Conservation (phyloP, 2,888 invertebrate genomes). For the Eristalis pertinax region DNA sequence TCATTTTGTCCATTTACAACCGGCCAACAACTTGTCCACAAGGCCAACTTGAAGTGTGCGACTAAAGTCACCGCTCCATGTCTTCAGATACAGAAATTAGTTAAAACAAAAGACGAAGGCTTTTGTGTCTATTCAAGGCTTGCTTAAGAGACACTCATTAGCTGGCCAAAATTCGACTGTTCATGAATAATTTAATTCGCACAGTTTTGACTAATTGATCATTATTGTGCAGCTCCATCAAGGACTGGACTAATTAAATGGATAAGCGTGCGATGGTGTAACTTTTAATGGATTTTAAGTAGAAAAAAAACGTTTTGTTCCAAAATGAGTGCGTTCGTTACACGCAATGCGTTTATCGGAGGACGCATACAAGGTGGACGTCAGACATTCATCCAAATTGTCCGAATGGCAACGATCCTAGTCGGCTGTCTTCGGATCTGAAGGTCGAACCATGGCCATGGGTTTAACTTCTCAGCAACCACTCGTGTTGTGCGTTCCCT, state of each 20-base stretch:
- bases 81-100: neutral
- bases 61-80: neutral
- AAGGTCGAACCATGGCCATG: too few relatives aligned
- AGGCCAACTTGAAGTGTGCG: neutral
- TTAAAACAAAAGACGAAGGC: neutral
- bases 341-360: too few relatives aligned
- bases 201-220: neutral
- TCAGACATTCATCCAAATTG: too few relatives aligned
- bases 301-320: too few relatives aligned
- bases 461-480: too few relatives aligned
- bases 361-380: too few relatives aligned
- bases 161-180: neutral
- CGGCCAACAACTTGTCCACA: neutral
- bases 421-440: too few relatives aligned
- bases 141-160: neutral
- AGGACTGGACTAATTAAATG: neutral
- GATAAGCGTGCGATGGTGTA: neutral
- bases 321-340: too few relatives aligned
- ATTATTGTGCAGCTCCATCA: too few relatives aligned
- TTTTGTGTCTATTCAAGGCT: neutral
- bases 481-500: too few relatives aligned
- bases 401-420: too few relatives aligned
- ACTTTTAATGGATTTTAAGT: too few relatives aligned
- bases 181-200: neutral
- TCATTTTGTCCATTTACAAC: neutral